Conservation (phyloP, 2,113 vertebrate genomes). For the Pipa parva region DNA sequence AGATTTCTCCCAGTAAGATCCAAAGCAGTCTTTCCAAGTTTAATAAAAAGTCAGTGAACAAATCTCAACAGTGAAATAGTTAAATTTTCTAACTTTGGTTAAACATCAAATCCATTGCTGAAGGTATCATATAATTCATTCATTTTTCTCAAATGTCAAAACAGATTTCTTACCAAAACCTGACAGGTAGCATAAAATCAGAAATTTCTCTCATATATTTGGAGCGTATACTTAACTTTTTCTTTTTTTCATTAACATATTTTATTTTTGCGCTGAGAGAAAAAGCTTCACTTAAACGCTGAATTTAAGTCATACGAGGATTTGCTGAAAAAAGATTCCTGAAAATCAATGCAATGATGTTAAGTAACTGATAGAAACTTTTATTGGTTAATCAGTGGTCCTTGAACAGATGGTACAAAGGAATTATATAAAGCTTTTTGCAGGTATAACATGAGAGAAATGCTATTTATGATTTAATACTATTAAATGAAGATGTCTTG, state of each 20-base stretch:
- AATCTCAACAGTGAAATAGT: conserved; percentile 13
- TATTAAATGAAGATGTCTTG: too few species aligned
- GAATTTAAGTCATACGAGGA: too few species aligned
- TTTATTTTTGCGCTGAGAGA: conserved; percentile 30
- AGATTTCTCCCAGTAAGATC: too few species aligned
- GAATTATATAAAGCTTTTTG: too few species aligned
- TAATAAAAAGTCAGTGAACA: conserved; percentile 20
- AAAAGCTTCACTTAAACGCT: conserved; percentile 35
- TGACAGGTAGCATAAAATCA: conserved; percentile 32
- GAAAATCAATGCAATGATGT: too few species aligned
- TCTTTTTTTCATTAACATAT: conserved; percentile 34
- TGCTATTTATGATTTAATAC: too few species aligned
- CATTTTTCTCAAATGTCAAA: conserved; percentile 41
- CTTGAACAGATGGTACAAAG: too few species aligned
- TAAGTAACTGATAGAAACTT: too few species aligned
- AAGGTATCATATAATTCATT: conserved; percentile 36
- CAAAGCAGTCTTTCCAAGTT: too few species aligned
- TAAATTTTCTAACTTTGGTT: conserved; percentile 33
- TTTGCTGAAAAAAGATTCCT: too few species aligned
- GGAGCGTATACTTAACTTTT: conserved; percentile 12
- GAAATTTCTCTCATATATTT: conserved; percentile 28
- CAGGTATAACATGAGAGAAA: too few species aligned
- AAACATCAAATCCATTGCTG: conserved; percentile 34
- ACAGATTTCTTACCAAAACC: conserved; percentile 37
- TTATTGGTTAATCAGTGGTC: too few species aligned